phyloP scores from a whole-genome alignment of 1,140 invertebrate genomes.

The Mesaphorura yosii region DNA sequence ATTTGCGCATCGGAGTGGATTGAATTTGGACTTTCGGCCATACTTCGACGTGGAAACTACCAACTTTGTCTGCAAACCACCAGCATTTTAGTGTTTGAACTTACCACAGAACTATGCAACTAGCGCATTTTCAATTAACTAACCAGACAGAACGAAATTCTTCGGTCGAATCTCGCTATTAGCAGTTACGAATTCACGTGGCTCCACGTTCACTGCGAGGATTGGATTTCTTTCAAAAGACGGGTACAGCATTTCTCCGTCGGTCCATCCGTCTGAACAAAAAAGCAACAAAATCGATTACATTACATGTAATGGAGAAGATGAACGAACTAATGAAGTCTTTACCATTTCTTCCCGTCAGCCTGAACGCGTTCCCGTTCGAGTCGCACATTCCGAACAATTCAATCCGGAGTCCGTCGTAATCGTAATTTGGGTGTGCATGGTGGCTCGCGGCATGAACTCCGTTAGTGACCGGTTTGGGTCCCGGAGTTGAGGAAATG shows the following conservation, averaged over 20 bases:
- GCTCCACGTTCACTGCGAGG: background rate
- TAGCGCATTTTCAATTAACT: too few species aligned
- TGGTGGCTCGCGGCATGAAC: conserved; percentile 36
- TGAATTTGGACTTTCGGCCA: too few species aligned
- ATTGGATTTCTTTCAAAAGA: background rate
- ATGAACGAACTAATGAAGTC: background rate
- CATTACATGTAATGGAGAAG: background rate
- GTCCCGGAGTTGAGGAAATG: conserved; percentile 35
- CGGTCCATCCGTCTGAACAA: conserved; percentile 14
- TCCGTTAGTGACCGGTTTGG: conserved; percentile 38
- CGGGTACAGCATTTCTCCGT: conserved; percentile 8
- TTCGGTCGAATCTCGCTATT: conserved; percentile 8
- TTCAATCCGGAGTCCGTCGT: conserved; percentile 35
- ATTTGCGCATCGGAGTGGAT: too few species aligned
- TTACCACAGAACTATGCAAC: too few species aligned
- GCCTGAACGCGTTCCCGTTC: conserved; percentile 14
- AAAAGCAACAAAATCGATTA: background rate
- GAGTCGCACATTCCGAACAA: conserved; percentile 17
- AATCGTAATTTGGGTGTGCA: conserved; percentile 37
- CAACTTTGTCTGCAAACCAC: too few species aligned
- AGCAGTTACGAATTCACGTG: background rate
- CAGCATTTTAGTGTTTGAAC: background rate
- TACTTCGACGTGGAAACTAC: too few species aligned
- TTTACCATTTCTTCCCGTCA: conserved; percentile 13
- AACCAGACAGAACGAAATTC: conserved; percentile 8